These are phyloP conservation scores for Hydrolagus affinis DNA, from an alignment of 2,113 vertebrate species.

Conservation along the genomic window DNA sequence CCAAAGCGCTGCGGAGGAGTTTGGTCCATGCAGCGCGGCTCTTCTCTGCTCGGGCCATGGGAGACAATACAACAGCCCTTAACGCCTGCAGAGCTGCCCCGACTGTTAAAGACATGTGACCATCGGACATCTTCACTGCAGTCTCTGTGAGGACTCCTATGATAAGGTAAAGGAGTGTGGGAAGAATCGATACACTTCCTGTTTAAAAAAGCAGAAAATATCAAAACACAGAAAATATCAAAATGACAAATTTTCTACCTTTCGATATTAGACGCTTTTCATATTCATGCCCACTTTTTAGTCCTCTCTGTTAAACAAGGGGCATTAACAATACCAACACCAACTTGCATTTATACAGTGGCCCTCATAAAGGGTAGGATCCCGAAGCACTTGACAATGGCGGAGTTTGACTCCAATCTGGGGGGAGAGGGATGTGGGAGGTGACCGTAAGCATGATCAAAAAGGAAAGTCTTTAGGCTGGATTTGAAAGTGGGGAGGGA, in stretches of 20 bases:
- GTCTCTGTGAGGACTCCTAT: conserved; percentile 75
- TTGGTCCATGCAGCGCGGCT: conserved; percentile 68
- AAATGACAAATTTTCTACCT: too few species aligned
- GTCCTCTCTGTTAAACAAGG: too few species aligned
- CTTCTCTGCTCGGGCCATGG: conserved; percentile 82
- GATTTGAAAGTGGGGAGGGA: too few species aligned
- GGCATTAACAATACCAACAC: too few species aligned
- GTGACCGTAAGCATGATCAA: too few species aligned
- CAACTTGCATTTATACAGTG: too few species aligned
- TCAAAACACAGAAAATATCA: conserved; percentile 14
- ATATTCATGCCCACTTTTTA: background rate
- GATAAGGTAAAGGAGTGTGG: conserved; percentile 79
- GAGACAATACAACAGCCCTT: conserved; percentile 67
- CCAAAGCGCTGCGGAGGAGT: conserved; percentile 68
- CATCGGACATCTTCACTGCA: conserved; percentile 51
- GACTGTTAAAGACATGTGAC: conserved; percentile 50
- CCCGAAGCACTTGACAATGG: too few species aligned
- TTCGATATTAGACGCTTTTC: too few species aligned
- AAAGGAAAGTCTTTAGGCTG: too few species aligned
- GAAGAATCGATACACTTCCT: conserved; percentile 86
- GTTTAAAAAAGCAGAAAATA: conserved; percentile 39
- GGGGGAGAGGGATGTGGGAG: too few species aligned
- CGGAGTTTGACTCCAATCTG: too few species aligned
- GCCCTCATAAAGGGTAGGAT: too few species aligned
- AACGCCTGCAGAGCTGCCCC: conserved; percentile 71